Conservation (phyloP, 2,888 invertebrate genomes). For the Coleophora flavipennella region DNA sequence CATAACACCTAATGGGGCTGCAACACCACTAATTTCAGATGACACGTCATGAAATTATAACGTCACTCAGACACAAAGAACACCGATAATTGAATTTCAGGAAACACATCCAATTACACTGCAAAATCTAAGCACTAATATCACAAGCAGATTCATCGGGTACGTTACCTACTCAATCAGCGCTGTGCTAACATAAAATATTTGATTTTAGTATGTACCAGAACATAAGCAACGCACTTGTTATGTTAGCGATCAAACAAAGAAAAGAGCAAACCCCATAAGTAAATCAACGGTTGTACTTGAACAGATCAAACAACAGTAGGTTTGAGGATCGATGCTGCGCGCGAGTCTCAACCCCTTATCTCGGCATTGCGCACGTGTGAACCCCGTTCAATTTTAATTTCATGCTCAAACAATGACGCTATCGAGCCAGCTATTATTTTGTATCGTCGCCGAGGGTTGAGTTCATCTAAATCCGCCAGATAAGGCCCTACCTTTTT, state of each 20-base stretch:
- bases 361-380: constrained; percentile 67
- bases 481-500: constrained; percentile 65
- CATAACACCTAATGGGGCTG: too few species aligned
- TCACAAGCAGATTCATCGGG: constrained; percentile 16
- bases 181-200: constrained; percentile 26
- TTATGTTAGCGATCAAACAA: constrained; percentile 41
- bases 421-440: constrained; percentile 69
- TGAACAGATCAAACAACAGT: constrained; percentile 36
- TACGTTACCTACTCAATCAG: constrained; percentile 20
- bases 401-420: constrained; percentile 73
- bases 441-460: constrained; percentile 65
- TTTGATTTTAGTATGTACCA: constrained; percentile 23
- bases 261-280: constrained; percentile 62
- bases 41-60: constrained; percentile 21
- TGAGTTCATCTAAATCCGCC: constrained; percentile 67
- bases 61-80: not conserved
- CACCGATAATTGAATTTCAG: constrained; percentile 12
- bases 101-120: constrained; percentile 4
- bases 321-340: constrained; percentile 55
- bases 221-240: constrained; percentile 34
- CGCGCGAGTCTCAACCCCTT: constrained; percentile 53
- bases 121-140: not conserved
- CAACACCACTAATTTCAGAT: constrained; percentile 30
- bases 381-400: constrained; percentile 72
- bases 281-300: constrained; percentile 49